These are phyloP conservation scores for Siniperca scherzeri DNA, from an alignment of 2,797 vertebrate species.

Conservation along the genomic window DNA sequence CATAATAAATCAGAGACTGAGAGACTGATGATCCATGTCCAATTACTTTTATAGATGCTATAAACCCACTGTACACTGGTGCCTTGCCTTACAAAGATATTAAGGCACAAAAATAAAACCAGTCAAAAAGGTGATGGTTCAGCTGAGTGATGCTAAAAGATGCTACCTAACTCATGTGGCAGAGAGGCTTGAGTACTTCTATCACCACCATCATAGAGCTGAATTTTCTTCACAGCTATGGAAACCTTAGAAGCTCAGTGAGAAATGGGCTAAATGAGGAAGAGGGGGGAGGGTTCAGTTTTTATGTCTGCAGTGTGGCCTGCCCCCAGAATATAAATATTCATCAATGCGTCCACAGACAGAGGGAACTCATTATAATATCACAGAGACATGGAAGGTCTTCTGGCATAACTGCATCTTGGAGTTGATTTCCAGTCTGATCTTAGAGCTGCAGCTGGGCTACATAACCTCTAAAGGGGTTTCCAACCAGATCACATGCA, in stretches of 20 bases:
- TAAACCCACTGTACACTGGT: slow-evolving; percentile 1
- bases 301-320: slow-evolving; percentile 32
- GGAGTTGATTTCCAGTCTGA: slow-evolving; percentile 37
- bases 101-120: slow-evolving; percentile 1
- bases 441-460: slow-evolving; percentile 29
- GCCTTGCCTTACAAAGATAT: not conserved
- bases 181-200: not conserved
- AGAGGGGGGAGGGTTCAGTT: slow-evolving; percentile 24
- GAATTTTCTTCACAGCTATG: not conserved
- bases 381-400: slow-evolving; percentile 26
- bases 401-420: slow-evolving; percentile 32
- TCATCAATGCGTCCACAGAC: slow-evolving; percentile 52
- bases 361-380: slow-evolving; percentile 57
- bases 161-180: not conserved
- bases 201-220: not conserved
- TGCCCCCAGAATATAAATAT: slow-evolving; percentile 53
- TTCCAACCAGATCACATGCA: slow-evolving; percentile 28
- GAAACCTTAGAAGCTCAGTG: slow-evolving; percentile 22
- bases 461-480: slow-evolving; percentile 13
- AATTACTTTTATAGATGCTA: not conserved
- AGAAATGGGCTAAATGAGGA: slow-evolving; percentile 32
- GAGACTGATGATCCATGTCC: not conserved
- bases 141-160: not conserved
- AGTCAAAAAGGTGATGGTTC: slow-evolving; percentile 7
- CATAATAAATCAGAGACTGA: not conserved